Evolutionary conservation across 1,140 invertebrate genomes (phyloP).

Genomic region (Dryas iulia): DNA sequence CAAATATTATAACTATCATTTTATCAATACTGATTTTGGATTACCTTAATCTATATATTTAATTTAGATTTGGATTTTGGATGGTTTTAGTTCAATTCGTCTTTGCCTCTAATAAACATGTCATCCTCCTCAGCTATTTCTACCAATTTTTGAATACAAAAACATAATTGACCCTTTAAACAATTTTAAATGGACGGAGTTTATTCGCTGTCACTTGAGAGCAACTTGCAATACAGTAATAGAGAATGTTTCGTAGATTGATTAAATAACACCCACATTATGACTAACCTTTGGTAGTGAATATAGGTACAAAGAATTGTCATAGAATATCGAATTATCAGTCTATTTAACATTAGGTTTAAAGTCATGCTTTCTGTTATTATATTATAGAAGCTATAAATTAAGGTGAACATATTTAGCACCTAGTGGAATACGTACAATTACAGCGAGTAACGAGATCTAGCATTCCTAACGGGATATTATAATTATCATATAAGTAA

Average conservation of each 20-base stretch:
- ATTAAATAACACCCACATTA: conserved; percentile 45
- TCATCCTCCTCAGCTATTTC: conserved; percentile 5
- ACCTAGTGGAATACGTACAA: conserved; percentile 42
- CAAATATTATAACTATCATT: conserved; percentile 33
- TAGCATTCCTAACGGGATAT: conserved; percentile 67
- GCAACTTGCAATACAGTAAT: conserved; percentile 15
- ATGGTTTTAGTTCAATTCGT: conserved; percentile 24
- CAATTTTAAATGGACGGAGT: conserved; percentile 60
- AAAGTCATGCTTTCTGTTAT: conserved; percentile 35
- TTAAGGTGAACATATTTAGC: conserved; percentile 41
- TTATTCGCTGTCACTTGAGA: conserved; percentile 45
- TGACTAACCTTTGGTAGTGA: conserved; percentile 70
- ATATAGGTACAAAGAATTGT: conserved; percentile 58
- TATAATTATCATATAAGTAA: conserved; percentile 38
- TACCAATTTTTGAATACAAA: conserved; percentile 19
- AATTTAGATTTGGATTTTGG: conserved; percentile 25
- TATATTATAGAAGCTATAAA: conserved; percentile 33
- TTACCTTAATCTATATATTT: conserved; percentile 21
- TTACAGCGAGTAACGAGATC: conserved; percentile 66
- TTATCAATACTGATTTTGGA: conserved; percentile 47
- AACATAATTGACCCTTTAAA: conserved; percentile 37
- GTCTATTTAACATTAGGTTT: conserved; percentile 52
- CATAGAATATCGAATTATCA: conserved; percentile 54
- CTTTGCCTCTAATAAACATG: conserved; percentile 6
- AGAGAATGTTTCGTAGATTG: conserved; percentile 18